Evolutionary conservation across 2,888 invertebrate species (phyloP), one percentile per base, ranked within the genome.

Genomic region (Cybosia mesomella): DNA sequence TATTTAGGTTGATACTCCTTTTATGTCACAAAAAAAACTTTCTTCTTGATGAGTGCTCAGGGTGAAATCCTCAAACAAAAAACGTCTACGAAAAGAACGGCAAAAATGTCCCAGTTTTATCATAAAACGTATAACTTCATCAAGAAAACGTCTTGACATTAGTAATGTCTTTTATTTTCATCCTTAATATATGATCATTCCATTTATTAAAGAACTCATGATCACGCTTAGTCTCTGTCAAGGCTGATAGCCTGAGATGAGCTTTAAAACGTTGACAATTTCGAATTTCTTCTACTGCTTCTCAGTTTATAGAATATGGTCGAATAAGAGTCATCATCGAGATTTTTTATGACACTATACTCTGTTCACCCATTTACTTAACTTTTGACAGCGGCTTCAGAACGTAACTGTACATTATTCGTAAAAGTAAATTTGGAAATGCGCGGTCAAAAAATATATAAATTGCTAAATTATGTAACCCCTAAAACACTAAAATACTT

Each of bases 111-210:
- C 68, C 81, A 70, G 70, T 81, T 75, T 78, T 72, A 71, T 81
- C 71, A 79, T 78, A 78, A 81, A 80, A 75, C 72, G 81, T 71
- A 67, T 73, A 78, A 72, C 73, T 75, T 75, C 71, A 79, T 78
- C 79, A 78, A 69, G 71, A 72, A 70, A 72, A 73, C 62, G 67
- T 62, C 65, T 71, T 73, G 73, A 76, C 77, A 76, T 72, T 62
- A 74, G 74, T 69, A 71, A 77, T 71, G 65, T 64, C 71, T 74
- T 73, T 77, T 71, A 70, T 72, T 75, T 74, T 76, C 65, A 64
- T 70, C 62, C 69, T 68, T 81, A 83, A 83, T 83, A 84, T 82
- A 78, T 76, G 78, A 64, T 71, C 71, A 53, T 71, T 69, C 68
- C 74, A 78, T 80, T 83, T 79, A 75, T 69, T 43, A 22, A 15